phyloP scores from a whole-genome alignment of 2,888 invertebrate genomes.

The Torymus texanus region DNA sequence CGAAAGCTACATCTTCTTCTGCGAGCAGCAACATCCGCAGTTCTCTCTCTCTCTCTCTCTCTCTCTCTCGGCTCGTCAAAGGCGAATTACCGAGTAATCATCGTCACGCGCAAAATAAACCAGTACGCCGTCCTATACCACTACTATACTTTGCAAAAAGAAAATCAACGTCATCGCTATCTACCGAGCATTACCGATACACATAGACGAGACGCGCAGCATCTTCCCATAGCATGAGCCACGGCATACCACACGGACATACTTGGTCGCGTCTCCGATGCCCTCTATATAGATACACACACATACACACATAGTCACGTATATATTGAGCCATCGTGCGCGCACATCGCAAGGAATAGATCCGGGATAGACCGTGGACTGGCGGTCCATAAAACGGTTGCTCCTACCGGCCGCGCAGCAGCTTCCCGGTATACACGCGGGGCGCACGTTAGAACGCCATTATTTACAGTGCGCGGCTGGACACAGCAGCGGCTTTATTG shows the following conservation, averaged over 20 bases:
- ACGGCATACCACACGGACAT: no score
- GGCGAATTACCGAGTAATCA: conserved; percentile 22
- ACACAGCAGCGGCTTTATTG: conserved; percentile 64
- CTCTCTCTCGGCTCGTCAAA: neutral
- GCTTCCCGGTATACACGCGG: conserved; percentile 32
- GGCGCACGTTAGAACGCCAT: conserved; percentile 63
- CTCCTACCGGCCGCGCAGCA: conserved; percentile 19
- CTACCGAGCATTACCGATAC: no score
- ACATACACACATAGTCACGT: neutral
- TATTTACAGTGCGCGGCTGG: conserved; percentile 66
- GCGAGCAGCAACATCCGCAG: neutral
- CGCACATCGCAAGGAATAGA: conserved; percentile 54
- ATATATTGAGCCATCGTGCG: conserved; percentile 65
- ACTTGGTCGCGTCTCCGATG: no score
- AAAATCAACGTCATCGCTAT: no score
- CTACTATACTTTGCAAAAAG: no score
- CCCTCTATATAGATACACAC: no score
- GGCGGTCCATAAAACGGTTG: conserved; percentile 64
- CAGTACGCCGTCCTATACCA: no score
- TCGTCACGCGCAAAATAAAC: conserved; percentile 7
- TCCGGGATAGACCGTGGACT: conserved; percentile 64
- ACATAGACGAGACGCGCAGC: no score
- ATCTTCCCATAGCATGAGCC: no score
- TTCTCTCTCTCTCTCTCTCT: no score
- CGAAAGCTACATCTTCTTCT: neutral